Evolutionary conservation across 35 echinoderm and acorn worm genomes (phyloP).

Genomic region (Holothuria glaberrima): DNA sequence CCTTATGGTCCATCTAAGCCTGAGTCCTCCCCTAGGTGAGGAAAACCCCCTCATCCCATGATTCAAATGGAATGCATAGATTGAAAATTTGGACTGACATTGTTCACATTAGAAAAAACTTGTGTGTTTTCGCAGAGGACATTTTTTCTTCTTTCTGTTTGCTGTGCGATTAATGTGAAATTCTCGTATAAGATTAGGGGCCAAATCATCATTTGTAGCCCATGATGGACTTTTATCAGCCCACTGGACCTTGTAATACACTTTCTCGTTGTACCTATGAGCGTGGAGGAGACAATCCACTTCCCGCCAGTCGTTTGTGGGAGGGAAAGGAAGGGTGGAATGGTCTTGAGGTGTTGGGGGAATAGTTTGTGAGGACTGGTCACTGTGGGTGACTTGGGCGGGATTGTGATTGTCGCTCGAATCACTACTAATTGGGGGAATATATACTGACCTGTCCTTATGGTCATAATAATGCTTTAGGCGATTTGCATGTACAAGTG

Average conservation of each 20-base stretch:
- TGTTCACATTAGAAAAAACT: background rate
- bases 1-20: too few relatives aligned
- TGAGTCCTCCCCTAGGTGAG: too few relatives aligned
- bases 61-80: too few relatives aligned
- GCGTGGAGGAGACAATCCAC: background rate
- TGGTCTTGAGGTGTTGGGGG: background rate
- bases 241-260: conserved; percentile 65
- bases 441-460: conserved; percentile 4
- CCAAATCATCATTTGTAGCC: conserved; percentile 46
- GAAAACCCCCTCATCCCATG: too few relatives aligned
- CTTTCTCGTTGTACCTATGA: background rate
- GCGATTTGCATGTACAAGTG: conserved; percentile 55
- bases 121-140: background rate
- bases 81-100: too few relatives aligned
- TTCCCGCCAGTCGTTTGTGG: background rate
- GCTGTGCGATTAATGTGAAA: conserved; percentile 34
- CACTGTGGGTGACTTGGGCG: too few relatives aligned
- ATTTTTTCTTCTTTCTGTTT: background rate
- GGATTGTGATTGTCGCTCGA: background rate
- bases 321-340: too few relatives aligned
- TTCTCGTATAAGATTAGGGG: conserved; percentile 32
- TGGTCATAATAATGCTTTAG: conserved; percentile 62
- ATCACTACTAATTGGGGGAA: background rate
- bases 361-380: background rate
- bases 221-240: conserved; percentile 33